Conservation (phyloP, 2,113 vertebrate genomes). For the Thalassarche chlororhynchos region DNA sequence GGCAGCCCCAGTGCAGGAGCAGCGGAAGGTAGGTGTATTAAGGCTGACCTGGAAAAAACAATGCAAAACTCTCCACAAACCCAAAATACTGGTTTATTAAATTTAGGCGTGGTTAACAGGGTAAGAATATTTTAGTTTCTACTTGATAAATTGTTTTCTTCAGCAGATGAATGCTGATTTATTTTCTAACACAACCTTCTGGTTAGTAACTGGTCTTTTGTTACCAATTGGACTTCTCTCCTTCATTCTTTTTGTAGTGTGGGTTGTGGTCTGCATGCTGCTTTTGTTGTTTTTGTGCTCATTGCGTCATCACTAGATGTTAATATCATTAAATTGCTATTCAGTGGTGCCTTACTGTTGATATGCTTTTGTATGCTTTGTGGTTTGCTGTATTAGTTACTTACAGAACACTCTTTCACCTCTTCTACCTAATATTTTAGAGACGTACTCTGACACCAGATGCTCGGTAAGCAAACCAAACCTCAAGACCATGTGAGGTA, state of each 20-base stretch:
- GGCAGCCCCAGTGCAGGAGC: not conserved
- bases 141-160: not conserved
- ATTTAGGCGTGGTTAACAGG: accelerated
- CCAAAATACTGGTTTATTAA: not conserved
- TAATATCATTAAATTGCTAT: not conserved
- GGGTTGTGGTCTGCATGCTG: not conserved
- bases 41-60: not conserved
- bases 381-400: not conserved
- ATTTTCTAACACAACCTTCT: not conserved
- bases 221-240: not conserved
- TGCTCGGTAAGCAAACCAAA: not conserved
- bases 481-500: not conserved
- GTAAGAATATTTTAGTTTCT: not conserved
- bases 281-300: not conserved
- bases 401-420: not conserved
- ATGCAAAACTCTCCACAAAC: not conserved
- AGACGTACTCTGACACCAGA: not conserved
- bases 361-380: not conserved
- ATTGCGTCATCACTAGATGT: not conserved
- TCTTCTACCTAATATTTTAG: not conserved
- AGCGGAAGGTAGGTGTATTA: not conserved
- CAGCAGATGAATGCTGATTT: not conserved
- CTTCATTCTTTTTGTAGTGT: not conserved
- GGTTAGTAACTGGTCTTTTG: not conserved
- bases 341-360: not conserved